These are phyloP conservation scores for Tenthredo distinguenda DNA, from an alignment of 2,888 invertebrate genomes.

Conservation along the genomic window DNA sequence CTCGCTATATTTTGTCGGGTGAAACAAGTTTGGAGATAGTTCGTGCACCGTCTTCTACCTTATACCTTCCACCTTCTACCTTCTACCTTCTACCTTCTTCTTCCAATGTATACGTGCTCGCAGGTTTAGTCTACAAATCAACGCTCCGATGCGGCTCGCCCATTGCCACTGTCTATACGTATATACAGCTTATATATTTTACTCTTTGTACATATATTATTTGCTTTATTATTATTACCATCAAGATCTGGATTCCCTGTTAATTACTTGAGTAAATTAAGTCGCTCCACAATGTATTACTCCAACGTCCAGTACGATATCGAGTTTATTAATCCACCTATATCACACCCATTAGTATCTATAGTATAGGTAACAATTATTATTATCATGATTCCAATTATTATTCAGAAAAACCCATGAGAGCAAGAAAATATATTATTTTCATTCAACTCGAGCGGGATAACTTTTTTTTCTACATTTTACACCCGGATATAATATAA, in stretches of 20 bases:
- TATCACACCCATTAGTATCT: not conserved
- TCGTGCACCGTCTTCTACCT: conserved; percentile 22
- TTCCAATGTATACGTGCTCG: conserved; percentile 36
- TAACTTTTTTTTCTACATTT: not conserved
- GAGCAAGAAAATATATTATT: not conserved
- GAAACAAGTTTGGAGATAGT: conserved; percentile 52
- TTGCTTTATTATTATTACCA: conserved; percentile 22
- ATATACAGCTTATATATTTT: not conserved
- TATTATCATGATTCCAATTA: not conserved
- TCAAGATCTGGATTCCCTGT: conserved; percentile 33
- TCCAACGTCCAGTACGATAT: not conserved
- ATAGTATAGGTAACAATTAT: not conserved
- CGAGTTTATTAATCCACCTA: conserved; percentile 2
- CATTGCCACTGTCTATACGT: conserved; percentile 42
- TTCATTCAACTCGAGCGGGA: not conserved
- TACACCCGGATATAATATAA: conserved; percentile 13
- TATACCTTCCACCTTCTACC: not conserved
- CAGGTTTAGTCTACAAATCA: conserved; percentile 51
- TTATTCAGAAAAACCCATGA: not conserved
- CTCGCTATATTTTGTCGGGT: conserved; percentile 47
- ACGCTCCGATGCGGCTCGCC: conserved; percentile 34
- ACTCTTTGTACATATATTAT: not conserved
- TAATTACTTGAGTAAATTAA: conserved; percentile 28
- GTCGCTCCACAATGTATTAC: conserved; percentile 33
- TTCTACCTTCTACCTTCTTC: not conserved